Percentiles rank a stretch among this genome's conserved stretches.
These are phyloP conservation scores for Neodiprion lecontei DNA, from an alignment of 1,140 invertebrate genomes.

Conservation along the genomic window DNA sequence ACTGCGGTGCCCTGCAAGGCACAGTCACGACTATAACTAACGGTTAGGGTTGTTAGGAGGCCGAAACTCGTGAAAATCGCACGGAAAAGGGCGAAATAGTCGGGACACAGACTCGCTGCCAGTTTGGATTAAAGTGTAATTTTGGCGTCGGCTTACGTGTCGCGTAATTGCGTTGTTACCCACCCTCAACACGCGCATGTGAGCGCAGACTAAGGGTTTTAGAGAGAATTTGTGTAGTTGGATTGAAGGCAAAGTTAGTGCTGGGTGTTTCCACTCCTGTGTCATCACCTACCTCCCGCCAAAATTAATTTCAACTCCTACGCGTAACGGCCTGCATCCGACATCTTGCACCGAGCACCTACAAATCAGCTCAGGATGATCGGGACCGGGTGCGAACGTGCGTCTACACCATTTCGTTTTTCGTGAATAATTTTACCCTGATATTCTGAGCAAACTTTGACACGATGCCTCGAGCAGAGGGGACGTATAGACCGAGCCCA, in stretches of 20 bases:
- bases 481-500: background rate
- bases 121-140: slow-evolving; percentile 56
- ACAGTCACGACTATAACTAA: background rate
- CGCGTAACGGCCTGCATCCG: slow-evolving; percentile 6
- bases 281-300: slow-evolving; percentile 23
- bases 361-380: slow-evolving; percentile 6
- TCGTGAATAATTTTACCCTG: slow-evolving; percentile 50
- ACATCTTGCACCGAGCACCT: slow-evolving; percentile 23
- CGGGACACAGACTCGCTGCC: slow-evolving; percentile 23
- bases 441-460: background rate
- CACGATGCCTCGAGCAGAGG: background rate
- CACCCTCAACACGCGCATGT: slow-evolving; percentile 45
- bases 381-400: too few species aligned
- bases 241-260: slow-evolving; percentile 53
- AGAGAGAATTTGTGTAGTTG: slow-evolving; percentile 54
- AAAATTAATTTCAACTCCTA: slow-evolving; percentile 25
- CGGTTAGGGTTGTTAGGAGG: background rate
- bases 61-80: background rate
- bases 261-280: slow-evolving; percentile 26
- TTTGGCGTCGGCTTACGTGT: slow-evolving; percentile 56
- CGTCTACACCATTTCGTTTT: background rate
- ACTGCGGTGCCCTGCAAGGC: background rate
- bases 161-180: slow-evolving; percentile 59
- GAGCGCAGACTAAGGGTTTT: slow-evolving; percentile 36
- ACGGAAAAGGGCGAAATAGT: slow-evolving; percentile 26